A percentile compares a stretch with the other conserved stretches of the same genome.
Evolutionary conservation across 2,113 vertebrate species (phyloP).

Genomic region (Python bivittatus): DNA sequence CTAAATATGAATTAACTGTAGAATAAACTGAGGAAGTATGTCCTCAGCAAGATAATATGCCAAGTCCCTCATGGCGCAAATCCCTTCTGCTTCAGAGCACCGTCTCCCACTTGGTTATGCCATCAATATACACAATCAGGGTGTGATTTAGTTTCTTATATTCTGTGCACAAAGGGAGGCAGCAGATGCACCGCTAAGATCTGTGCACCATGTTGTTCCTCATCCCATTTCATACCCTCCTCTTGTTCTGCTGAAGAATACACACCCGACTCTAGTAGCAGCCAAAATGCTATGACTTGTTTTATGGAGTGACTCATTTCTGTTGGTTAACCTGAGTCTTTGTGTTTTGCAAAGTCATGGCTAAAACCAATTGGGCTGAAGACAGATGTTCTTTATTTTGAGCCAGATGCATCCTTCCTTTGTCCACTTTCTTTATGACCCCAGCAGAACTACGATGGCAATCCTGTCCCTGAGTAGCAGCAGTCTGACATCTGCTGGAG

Average conservation of each 20-base stretch:
- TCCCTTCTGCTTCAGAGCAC: neutral
- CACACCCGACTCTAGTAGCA: slow-evolving; percentile 13
- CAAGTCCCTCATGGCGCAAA: neutral
- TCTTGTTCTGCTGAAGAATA: slow-evolving; percentile 28
- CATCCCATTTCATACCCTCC: slow-evolving; percentile 15
- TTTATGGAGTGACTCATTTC: slow-evolving; percentile 49
- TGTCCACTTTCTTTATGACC: slow-evolving; percentile 39
- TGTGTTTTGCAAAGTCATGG: slow-evolving; percentile 53
- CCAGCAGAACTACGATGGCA: slow-evolving; percentile 34
- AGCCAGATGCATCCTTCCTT: slow-evolving; percentile 52
- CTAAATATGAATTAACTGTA: neutral
- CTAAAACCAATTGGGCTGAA: slow-evolving; percentile 22
- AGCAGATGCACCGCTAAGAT: slow-evolving; percentile 58
- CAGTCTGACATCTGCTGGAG: slow-evolving; percentile 46
- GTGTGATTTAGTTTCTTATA: neutral
- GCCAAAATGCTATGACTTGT: slow-evolving; percentile 8
- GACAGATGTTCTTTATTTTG: slow-evolving; percentile 64
- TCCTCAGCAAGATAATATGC: neutral
- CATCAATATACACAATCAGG: slow-evolving; percentile 36
- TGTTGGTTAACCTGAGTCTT: slow-evolving; percentile 56
- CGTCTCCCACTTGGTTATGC: neutral
- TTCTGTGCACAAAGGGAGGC: slow-evolving; percentile 18
- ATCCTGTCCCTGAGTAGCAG: slow-evolving; percentile 32
- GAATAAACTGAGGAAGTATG: neutral
- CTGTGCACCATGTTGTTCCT: neutral